Evolutionary conservation across 2,888 invertebrate genomes (phyloP), one percentile per base, ranked within the genome.

Genomic region (Villa cingulata): DNA sequence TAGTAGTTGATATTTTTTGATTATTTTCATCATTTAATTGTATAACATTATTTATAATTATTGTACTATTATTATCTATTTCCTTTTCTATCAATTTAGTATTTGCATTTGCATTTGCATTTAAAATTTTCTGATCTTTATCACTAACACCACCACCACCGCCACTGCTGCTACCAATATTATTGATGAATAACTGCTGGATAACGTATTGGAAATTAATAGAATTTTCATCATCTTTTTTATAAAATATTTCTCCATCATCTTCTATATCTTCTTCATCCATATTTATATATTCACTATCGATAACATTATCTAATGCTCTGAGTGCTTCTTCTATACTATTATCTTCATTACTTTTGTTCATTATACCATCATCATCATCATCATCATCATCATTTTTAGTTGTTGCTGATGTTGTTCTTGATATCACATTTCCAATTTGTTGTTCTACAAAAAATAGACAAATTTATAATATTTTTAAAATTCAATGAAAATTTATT

Each of bases 271-370:
- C 29, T 3, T 32, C 29, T 32, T 12, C 9, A 32, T 32, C 29
- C 1, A 12, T 1, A 32, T 32, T 14, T 9, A 48, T 52, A 36
- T 53, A 51, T 43, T 51, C 55, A 36, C 51, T 53, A 15, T 53
- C 53, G 41, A 57, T 54, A 10, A 55, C 57, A 50, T 51, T 48
- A 44, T 57, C 57, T 9, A 57, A 19, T 17, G 46, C 55, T 40
- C 54, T 45, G 10, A 57, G 43, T 16, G 56, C 57, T 48, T 57
- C 57, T 48, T 57, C 57, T 38, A 57, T 52, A 38, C 55, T 55
- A 18, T 52, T 54, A 10, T 44, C 41, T 44, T 56, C 55, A 41
- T 45, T 47, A 20, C 51, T 54, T 48, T 46, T 52, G 5, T 48
- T 23, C 5, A 23, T 23, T n/a, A n/a, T n/a, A n/a, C 23, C 23